A percentile compares a stretch with the other conserved stretches of the same genome.
Conservation (phyloP, 1,140 invertebrate species). For the Hylaeus volcanicus region DNA sequence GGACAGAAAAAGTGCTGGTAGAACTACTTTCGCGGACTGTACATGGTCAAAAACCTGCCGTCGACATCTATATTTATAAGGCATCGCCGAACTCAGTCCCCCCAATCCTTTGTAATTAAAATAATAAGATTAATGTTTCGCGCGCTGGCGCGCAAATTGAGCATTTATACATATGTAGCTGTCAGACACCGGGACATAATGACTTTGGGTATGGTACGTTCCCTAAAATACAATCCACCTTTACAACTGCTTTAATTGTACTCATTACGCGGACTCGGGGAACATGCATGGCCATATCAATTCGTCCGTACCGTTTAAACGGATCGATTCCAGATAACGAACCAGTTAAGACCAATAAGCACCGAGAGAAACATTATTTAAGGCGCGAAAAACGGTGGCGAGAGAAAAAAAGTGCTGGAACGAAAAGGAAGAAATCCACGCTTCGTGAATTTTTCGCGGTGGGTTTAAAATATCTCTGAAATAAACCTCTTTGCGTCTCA, state of each 20-base stretch:
- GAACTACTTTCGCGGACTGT: slow-evolving; percentile 52
- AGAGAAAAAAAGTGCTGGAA: neutral
- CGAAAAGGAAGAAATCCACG: neutral
- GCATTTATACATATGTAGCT: slow-evolving; percentile 64
- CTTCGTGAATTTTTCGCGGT: too few species aligned
- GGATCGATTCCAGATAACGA: slow-evolving; percentile 48
- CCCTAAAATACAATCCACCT: slow-evolving; percentile 43
- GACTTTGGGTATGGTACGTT: slow-evolving; percentile 37
- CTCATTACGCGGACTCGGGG: slow-evolving; percentile 21
- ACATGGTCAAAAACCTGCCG: slow-evolving; percentile 46
- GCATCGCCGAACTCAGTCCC: slow-evolving; percentile 42
- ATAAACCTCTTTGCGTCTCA: too few species aligned
- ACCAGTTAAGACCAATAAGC: slow-evolving; percentile 27
- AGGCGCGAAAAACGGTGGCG: neutral
- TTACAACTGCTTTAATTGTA: slow-evolving; percentile 47
- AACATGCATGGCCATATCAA: slow-evolving; percentile 22
- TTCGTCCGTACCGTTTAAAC: slow-evolving; percentile 20
- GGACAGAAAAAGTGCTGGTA: neutral
- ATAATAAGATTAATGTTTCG: slow-evolving; percentile 65
- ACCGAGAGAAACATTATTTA: slow-evolving; percentile 8
- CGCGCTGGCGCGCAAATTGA: slow-evolving; percentile 58
- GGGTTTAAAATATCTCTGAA: too few species aligned
- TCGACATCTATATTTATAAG: slow-evolving; percentile 62
- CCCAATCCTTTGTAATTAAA: slow-evolving; percentile 61
- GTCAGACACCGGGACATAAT: slow-evolving; percentile 55